Conservation (phyloP, 2,888 invertebrate species). For the Chalcosyrphus nemorum region DNA sequence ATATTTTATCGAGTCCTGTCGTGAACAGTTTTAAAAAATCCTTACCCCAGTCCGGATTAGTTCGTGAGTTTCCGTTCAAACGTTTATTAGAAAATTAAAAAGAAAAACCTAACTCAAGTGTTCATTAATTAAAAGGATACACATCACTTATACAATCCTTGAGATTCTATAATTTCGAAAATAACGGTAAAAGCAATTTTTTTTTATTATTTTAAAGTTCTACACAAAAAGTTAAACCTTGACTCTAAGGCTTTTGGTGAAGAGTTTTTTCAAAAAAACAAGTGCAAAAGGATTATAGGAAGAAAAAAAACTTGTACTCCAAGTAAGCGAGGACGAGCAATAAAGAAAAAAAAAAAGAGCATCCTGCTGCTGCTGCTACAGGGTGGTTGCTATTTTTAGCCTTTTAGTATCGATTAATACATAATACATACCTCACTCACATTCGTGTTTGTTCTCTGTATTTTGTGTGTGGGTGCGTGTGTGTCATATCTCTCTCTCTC, state of each 20-base stretch:
- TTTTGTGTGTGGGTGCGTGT: slow-evolving; percentile 4
- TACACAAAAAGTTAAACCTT: background rate
- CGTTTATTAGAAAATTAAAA: background rate
- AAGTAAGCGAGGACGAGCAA: slow-evolving; percentile 29
- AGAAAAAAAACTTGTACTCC: slow-evolving; percentile 15
- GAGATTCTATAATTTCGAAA: slow-evolving; percentile 18
- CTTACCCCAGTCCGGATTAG: slow-evolving; percentile 69
- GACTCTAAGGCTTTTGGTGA: background rate
- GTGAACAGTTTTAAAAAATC: slow-evolving; percentile 65
- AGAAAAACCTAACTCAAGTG: slow-evolving; percentile 3
- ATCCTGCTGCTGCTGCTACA: slow-evolving; percentile 62
- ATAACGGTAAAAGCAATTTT: slow-evolving; percentile 54
- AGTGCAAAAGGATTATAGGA: background rate
- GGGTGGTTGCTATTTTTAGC: slow-evolving; percentile 72
- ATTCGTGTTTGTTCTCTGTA: slow-evolving; percentile 25
- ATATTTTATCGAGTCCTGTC: slow-evolving; percentile 37
- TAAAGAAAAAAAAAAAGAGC: slow-evolving; percentile 57
- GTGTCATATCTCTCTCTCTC: background rate
- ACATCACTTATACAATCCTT: slow-evolving; percentile 65
- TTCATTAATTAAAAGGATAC: slow-evolving; percentile 42
- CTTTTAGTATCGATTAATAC: slow-evolving; percentile 67
- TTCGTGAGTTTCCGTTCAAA: slow-evolving; percentile 41
- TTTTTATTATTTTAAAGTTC: background rate
- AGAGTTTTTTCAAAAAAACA: background rate
- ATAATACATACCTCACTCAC: slow-evolving; percentile 59